Evolutionary conservation across 2,888 invertebrate species (phyloP).

Genomic region (Limnephilus rhombicus): DNA sequence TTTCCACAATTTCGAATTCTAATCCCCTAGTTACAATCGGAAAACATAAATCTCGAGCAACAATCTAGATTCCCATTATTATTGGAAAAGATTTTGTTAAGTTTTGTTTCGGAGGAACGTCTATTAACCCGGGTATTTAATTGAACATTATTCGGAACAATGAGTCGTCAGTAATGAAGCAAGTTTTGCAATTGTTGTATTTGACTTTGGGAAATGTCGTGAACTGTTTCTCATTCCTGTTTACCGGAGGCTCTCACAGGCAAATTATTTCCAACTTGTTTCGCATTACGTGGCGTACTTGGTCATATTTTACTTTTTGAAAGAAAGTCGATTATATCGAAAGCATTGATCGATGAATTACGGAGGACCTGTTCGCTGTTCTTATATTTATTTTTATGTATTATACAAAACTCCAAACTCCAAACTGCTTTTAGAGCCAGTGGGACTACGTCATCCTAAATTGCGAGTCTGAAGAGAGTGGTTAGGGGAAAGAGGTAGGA

Average conservation of each 20-base stretch:
- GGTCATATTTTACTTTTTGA: neutral
- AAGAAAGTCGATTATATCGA: neutral
- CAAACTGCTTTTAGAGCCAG: too few species aligned
- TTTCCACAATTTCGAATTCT: neutral
- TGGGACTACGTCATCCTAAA: too few species aligned
- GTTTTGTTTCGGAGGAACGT: neutral
- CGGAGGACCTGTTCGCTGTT: neutral
- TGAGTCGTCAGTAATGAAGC: conserved; percentile 22
- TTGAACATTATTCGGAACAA: conserved; percentile 15
- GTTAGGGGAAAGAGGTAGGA: too few species aligned
- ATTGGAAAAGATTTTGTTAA: neutral
- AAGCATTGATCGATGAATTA: neutral
- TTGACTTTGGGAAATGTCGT: conserved; percentile 13
- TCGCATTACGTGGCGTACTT: neutral
- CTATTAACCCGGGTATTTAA: neutral
- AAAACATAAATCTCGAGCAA: neutral
- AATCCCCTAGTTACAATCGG: neutral
- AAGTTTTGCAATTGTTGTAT: conserved; percentile 8
- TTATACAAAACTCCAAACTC: too few species aligned
- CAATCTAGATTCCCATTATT: neutral
- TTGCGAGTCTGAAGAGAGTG: too few species aligned
- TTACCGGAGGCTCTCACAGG: neutral
- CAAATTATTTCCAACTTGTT: conserved; percentile 7
- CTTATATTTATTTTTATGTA: neutral
- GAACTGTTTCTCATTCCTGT: neutral